phyloP scores from a whole-genome alignment of 1,140 invertebrate species.

The Gerris buenoi region DNA sequence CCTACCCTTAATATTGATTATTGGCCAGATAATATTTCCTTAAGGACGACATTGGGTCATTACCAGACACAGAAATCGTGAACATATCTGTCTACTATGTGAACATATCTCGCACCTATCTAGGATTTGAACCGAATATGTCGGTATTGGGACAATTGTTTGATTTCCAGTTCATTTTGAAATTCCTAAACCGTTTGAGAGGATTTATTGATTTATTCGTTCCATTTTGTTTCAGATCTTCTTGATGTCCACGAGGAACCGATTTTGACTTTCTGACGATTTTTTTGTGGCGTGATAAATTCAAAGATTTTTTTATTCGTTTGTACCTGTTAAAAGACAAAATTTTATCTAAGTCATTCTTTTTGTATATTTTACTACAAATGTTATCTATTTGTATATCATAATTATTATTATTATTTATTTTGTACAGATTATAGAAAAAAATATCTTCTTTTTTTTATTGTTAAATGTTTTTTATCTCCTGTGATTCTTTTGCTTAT shows the following conservation, averaged over 20 bases:
- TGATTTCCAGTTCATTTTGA: not conserved
- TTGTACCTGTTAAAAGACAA: conserved; percentile 8
- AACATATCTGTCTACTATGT: too few species aligned
- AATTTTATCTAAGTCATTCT: not conserved
- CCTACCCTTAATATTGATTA: too few species aligned
- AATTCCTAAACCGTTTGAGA: not conserved
- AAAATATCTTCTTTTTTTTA: too few species aligned
- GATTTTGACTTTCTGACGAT: conserved; percentile 65
- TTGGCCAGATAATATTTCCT: too few species aligned
- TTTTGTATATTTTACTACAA: not conserved
- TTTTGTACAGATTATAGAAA: too few species aligned
- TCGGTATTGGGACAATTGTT: not conserved
- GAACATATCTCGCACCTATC: not conserved
- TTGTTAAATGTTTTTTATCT: too few species aligned
- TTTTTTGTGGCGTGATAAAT: not conserved
- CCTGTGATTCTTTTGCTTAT: too few species aligned
- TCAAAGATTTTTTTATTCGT: conserved; percentile 3
- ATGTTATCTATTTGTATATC: not conserved
- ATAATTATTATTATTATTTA: too few species aligned
- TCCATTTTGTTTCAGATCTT: conserved; percentile 49
- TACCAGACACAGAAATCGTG: not conserved
- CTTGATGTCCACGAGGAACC: conserved; percentile 72
- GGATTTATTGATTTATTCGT: not conserved
- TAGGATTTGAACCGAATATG: not conserved
- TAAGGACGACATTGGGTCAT: too few species aligned